Evolutionary conservation across 2,113 vertebrate genomes (phyloP), one percentile per base, ranked within the genome.

Genomic region (Morone chrysops): DNA sequence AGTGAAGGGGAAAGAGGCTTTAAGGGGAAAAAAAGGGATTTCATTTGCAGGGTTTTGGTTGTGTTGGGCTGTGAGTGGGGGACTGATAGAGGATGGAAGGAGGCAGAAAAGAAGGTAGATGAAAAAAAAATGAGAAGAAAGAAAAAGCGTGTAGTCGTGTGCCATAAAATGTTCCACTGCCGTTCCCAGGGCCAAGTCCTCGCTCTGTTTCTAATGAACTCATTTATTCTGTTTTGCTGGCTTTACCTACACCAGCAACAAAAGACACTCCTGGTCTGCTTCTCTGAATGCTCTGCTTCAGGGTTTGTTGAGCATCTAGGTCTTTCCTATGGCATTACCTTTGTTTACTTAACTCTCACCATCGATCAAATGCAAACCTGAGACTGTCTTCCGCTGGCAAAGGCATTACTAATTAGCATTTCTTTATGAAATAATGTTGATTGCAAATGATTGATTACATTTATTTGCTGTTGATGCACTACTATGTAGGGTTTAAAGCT

Each of bases 1-100:
- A 92, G 90, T 88, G 81, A 93, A 94, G 84, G 87, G 82, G 84
- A 89, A 93, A 92, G 88, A 78, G 25, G 85, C 86, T 91, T 92
- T 87, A 56, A 83, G 73, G 60, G 68, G 69, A 54, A 40, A 67
- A 76, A 81, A 81, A 48, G 61, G 70, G 84, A 90, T 87, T 90
- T 91, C 43, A 83, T 90, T 89, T 89, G 81, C 81, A 41, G 80
- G 85, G 69, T 83, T 91, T 90, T 73, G 81, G 48, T 88, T 88
- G 75, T 89, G 88, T 90, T 84, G 80, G 82, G 59, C 70, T 77
- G 78, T 81, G 83, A 89, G 78, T 57, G 76, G 60, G 31, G 83
- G 73, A 86, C 65, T 87, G 82, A 87, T 74, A 74, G 76, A 83
- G 48, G 65, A 70, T 78, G 63, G 67, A 76, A 67, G 69, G 43